Percentiles rank a stretch among this genome's conserved stretches.
These are phyloP conservation scores for Anser cygnoides DNA, from an alignment of 2,113 vertebrate genomes.

Conservation along the genomic window DNA sequence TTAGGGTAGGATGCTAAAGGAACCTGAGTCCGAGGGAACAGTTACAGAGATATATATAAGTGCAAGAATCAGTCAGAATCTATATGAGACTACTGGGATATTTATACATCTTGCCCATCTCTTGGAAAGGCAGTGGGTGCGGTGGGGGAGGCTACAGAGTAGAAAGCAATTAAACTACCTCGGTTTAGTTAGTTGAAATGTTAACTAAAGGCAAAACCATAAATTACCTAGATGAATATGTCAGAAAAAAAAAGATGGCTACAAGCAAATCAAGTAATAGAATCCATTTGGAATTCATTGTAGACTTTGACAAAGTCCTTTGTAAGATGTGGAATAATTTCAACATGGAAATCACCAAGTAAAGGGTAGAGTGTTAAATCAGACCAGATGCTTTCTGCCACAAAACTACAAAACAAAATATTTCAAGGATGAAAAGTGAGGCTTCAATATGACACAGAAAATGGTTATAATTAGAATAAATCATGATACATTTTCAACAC, in stretches of 20 bases:
- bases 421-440: neutral
- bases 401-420: neutral
- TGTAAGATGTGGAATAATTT: neutral
- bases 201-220: neutral
- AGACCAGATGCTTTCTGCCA: neutral
- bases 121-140: neutral
- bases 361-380: neutral
- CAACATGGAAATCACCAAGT: neutral
- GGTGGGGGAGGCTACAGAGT: fast-evolving
- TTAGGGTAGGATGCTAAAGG: neutral
- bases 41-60: neutral
- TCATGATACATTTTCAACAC: neutral
- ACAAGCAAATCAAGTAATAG: neutral
- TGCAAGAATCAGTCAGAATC: neutral
- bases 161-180: neutral
- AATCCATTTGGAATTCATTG: neutral
- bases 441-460: neutral
- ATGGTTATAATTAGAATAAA: neutral
- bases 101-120: neutral
- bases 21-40: neutral
- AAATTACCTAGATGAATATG: neutral
- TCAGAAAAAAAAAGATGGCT: neutral
- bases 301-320: neutral
- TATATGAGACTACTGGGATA: neutral
- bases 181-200: neutral